Base-by-base conservation (phyloP, 2,888 invertebrate genomes). In the Tortrix viridana region DNA sequence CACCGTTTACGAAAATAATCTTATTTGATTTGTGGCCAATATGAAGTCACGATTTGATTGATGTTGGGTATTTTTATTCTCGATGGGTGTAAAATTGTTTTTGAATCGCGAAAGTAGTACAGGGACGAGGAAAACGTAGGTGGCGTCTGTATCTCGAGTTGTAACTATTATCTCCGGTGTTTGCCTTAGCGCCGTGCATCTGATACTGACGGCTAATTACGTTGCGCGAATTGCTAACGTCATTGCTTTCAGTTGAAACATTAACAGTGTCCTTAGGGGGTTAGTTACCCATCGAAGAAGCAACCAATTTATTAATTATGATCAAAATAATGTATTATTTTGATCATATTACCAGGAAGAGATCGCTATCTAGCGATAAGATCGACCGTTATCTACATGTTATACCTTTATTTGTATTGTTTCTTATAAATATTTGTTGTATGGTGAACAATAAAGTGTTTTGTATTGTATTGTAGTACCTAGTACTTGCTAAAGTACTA, bases 1-100 rank as follows among this genome's bases (percentile, higher is more conserved):
- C 73, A 79, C 71, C 71, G 66, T 74, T 77, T 76, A 74, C 73
- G 70, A 76, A 79, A 82, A 81, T 79, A 77, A 69, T 69, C 66
- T 66, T 67, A 69, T 74, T 73, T 81, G 82, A 84, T 85, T 82
- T 84, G 79, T 81, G 69, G 75, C 71, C 75, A 73, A 74, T 82
- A 80, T 81, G 81, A 81, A 74, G 74, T 79, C 76, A 69, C 60
- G 69, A 66, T 75, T 72, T 79, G 79, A 85, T 85, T 79, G 73
- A 84, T 79, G 77, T 69, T 71, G 66, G 14, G 16, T 63, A 58
- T 63, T 66, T 66, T 68, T 57, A 65, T 69, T 61, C 56, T 74
- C 64, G 67, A 62, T 50, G 56, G 48, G 55, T 19, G 55, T 56
- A 50, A 38, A 63, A 66, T 43, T 46, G 61, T 61, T 64, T 60